Base-by-base conservation (phyloP, 2,797 vertebrate species). In the Enteromius radiatus region DNA sequence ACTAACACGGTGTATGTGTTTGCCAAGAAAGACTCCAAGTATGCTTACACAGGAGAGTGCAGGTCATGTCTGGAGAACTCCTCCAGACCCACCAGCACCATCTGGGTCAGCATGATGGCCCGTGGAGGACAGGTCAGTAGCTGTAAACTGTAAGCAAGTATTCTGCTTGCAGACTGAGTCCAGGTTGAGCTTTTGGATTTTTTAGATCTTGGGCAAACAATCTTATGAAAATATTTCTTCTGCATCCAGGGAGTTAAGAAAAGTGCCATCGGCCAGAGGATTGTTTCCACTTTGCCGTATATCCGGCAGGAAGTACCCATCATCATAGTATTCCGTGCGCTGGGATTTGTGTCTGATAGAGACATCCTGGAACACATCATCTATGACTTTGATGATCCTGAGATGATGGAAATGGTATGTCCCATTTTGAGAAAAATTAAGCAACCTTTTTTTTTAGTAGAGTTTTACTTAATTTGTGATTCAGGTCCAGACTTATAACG, bases 101-200 rank as follows among this genome's bases (percentile, higher is more conserved):
- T 99, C 88, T 99, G 98, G 98, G 98, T 99, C 92, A 99, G 97
- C 97, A 99, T 99, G 98, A 95, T 99, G 94, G 98, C 98, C 59
- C 94, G 98, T 88, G 98, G 98, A 79, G 98, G 98, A 85, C 98
- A 99, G 97, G 98, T 99, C 92, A 89, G 83, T 69, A 45, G 26
- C 17, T 56, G 15, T 28, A 15, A 33, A 69, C n/a, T 43, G 33
- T n/a, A 4, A 70, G 15, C 17, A 15, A 9, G 49, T 21, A 36
- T 64, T 52, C 4, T 8, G 6, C 14, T 63, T 74, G 17, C 28
- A 67, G n/a, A 73, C 17, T 49, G 10, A 21, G n/a, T 15, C 41
- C 23, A 41, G 19, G 15, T 76, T 26, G 14, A 26, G 2, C 52
- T 64, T 64, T 36, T 45, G 10, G 4, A 21, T 38, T 28, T 9